Conservation (phyloP, 1,140 invertebrate genomes). For the Euura lappo region DNA sequence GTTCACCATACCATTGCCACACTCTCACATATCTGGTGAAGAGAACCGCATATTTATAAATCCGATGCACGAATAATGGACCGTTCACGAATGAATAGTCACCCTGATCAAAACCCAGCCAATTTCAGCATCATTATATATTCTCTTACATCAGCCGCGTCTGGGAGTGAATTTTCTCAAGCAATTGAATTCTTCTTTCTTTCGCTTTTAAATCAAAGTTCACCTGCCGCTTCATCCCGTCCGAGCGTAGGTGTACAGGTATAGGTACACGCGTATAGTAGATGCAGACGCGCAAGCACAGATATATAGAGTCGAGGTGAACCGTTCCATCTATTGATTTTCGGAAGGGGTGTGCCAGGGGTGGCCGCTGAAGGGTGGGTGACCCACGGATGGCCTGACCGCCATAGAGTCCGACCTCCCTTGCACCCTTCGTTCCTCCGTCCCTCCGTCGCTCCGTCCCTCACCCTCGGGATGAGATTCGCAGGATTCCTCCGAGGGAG, state of each 20-base stretch:
- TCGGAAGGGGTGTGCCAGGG: conserved; percentile 2
- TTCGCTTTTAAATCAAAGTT: background rate
- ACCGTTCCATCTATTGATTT: conserved; percentile 5
- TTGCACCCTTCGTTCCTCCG: background rate
- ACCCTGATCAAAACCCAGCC: background rate
- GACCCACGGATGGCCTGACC: conserved; percentile 3
- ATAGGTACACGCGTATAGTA: too few species aligned
- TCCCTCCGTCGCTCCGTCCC: background rate
- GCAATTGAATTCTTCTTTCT: background rate
- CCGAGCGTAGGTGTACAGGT: background rate
- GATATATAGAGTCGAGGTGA: background rate
- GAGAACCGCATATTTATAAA: background rate
- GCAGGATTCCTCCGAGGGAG: background rate
- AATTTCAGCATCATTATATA: background rate
- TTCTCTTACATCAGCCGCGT: background rate
- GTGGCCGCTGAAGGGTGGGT: background rate
- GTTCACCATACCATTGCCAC: background rate
- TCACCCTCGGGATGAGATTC: background rate
- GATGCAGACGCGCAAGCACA: too few species aligned
- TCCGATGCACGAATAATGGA: background rate
- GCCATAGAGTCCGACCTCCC: background rate
- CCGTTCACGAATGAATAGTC: background rate
- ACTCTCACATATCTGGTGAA: background rate
- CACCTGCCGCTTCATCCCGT: background rate
- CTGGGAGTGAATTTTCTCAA: too few species aligned